These are phyloP conservation scores for Pollenia angustigena DNA, from an alignment of 2,888 invertebrate species.

Conservation along the genomic window DNA sequence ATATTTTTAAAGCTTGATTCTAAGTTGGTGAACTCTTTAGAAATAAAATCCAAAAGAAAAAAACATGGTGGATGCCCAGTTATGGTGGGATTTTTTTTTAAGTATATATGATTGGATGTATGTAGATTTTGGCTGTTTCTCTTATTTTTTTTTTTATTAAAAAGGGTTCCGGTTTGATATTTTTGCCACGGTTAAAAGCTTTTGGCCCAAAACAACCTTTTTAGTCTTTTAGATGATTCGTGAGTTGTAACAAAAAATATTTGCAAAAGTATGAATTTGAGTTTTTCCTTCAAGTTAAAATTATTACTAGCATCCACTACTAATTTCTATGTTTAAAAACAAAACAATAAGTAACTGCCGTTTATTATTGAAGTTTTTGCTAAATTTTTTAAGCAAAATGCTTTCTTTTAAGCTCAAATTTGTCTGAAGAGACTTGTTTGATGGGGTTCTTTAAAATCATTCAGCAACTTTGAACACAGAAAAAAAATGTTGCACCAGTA, in stretches of 20 bases:
- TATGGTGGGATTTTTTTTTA: constrained; percentile 69
- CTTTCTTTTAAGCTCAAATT: constrained; percentile 13
- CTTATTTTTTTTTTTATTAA: background rate
- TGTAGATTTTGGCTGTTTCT: constrained; percentile 31
- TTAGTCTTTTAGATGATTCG: constrained; percentile 54
- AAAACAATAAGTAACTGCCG: constrained; percentile 31
- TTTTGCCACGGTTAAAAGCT: constrained; percentile 39
- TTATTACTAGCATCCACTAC: constrained; percentile 53
- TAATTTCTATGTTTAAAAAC: constrained; percentile 57
- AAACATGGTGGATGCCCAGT: constrained; percentile 63
- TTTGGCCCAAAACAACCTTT: constrained; percentile 46
- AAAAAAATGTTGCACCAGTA: too few relatives aligned
- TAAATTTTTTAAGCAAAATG: constrained; percentile 37
- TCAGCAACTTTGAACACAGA: too few relatives aligned
- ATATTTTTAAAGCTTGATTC: constrained; percentile 54
- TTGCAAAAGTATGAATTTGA: background rate
- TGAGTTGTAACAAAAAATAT: constrained; percentile 35
- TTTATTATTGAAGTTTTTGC: constrained; percentile 34
- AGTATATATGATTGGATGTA: constrained; percentile 49
- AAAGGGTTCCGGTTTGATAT: constrained; percentile 53
- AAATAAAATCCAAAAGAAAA: constrained; percentile 6
- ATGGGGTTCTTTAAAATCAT: constrained; percentile 18
- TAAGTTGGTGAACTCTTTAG: constrained; percentile 55
- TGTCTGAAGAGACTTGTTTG: constrained; percentile 41
- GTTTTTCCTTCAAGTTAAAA: constrained; percentile 54